Conservation (phyloP, 2,797 vertebrate genomes). For the Pteropus rufus region DNA sequence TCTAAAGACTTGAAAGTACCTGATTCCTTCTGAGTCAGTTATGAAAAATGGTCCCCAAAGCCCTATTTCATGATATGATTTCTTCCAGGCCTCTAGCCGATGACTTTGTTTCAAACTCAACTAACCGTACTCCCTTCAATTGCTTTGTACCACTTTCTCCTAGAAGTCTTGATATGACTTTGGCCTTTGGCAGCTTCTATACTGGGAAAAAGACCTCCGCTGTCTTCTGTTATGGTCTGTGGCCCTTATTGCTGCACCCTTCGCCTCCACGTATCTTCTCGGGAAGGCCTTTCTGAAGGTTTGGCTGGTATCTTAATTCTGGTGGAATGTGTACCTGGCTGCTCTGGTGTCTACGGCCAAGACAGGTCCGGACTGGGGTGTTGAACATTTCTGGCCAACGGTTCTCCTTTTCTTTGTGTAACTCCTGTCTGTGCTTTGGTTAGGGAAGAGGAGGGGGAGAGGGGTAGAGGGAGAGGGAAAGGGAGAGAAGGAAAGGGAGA, state of each 20-base stretch:
- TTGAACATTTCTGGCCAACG: not conserved
- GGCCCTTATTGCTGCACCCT: not conserved
- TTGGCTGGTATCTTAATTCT: not conserved
- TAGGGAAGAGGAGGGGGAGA: not conserved
- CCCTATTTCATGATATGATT: not conserved
- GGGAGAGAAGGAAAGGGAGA: rapidly evolving
- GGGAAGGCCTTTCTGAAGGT: not conserved
- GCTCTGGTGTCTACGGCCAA: not conserved
- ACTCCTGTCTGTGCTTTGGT: not conserved
- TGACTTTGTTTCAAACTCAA: not conserved
- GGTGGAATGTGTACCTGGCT: not conserved
- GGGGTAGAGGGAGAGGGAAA: not conserved
- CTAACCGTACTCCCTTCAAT: not conserved
- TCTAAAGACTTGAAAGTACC: not conserved
- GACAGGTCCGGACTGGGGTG: not conserved
- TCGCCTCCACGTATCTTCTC: not conserved
- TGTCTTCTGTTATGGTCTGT: not conserved
- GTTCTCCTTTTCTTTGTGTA: not conserved
- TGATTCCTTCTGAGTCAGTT: not conserved
- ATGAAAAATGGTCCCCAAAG: not conserved
- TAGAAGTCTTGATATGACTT: not conserved
- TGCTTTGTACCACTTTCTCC: not conserved
- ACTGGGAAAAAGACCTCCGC: not conserved
- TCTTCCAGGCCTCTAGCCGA: not conserved
- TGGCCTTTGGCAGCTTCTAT: not conserved